Evolutionary conservation across 2,113 vertebrate genomes (phyloP).

Genomic region (Marmota flaviventris): DNA sequence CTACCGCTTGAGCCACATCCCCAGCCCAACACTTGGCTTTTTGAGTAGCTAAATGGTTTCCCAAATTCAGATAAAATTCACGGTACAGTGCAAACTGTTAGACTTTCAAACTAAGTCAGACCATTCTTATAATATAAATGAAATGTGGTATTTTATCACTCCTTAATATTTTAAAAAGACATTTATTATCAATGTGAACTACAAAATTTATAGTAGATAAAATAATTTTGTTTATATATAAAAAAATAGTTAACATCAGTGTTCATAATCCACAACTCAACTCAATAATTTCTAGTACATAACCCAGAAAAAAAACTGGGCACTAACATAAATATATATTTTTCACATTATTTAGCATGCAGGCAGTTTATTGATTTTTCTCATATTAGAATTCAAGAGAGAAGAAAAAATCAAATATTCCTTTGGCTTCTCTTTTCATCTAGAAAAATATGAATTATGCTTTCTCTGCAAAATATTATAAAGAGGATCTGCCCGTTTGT

Average conservation of each 20-base stretch:
- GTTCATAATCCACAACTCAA: neutral
- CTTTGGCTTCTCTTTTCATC: constrained; percentile 57
- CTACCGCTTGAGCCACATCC: too few species aligned
- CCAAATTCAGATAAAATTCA: constrained; percentile 25
- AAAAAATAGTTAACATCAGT: constrained; percentile 16
- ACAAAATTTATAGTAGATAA: neutral
- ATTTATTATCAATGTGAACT: neutral
- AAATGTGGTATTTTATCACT: neutral
- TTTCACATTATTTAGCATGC: constrained; percentile 19
- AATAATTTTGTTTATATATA: neutral
- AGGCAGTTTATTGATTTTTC: neutral
- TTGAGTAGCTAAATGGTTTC: neutral
- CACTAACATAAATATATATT: neutral
- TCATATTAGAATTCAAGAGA: neutral
- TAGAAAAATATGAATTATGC: constrained; percentile 57
- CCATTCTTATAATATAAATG: neutral
- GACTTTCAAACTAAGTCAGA: neutral
- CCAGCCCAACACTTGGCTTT: neutral
- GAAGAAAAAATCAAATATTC: constrained; percentile 26
- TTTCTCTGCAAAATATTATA: constrained; percentile 63
- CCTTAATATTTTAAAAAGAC: constrained; percentile 47
- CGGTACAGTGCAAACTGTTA: neutral
- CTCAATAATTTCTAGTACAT: neutral
- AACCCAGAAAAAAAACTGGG: neutral
- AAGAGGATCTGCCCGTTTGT: constrained; percentile 57